phyloP scores from a whole-genome alignment of 2,797 vertebrate genomes.

The Pempheris klunzingeri region DNA sequence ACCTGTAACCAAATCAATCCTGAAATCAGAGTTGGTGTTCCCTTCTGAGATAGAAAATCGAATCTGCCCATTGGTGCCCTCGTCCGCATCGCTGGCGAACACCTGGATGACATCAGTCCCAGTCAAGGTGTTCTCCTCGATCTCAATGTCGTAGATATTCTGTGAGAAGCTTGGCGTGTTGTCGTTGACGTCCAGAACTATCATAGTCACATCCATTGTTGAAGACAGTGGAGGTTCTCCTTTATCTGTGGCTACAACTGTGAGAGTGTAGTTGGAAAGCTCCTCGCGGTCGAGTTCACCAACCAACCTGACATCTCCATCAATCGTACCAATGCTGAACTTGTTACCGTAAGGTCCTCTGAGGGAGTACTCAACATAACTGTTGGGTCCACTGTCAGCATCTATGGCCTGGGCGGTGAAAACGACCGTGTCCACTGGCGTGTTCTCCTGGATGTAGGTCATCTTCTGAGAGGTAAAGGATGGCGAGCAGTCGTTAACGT shows the following conservation, averaged over 20 bases:
- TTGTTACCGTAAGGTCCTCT: conserved; percentile 86
- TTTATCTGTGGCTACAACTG: conserved; percentile 94
- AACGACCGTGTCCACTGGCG: conserved; percentile 92
- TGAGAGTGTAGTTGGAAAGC: conserved; percentile 92
- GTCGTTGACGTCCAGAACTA: conserved; percentile 95
- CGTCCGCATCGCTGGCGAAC: conserved; percentile 90
- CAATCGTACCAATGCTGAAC: conserved; percentile 92
- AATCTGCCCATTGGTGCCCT: conserved; percentile 95
- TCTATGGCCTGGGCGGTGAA: conserved; percentile 91
- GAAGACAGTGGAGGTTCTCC: conserved; percentile 92
- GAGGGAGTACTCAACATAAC: conserved; percentile 96
- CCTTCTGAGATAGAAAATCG: conserved; percentile 90
- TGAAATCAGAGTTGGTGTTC: conserved; percentile 88
- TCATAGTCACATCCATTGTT: conserved; percentile 89
- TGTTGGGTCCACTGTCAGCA: conserved; percentile 96
- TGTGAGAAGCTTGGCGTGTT: conserved; percentile 93
- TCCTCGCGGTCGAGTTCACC: conserved; percentile 95
- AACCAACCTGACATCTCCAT: conserved; percentile 90
- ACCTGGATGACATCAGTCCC: conserved; percentile 94
- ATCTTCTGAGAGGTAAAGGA: conserved; percentile 91
- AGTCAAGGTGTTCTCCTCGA: conserved; percentile 90
- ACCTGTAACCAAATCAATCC: conserved; percentile 95
- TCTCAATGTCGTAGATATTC: conserved; percentile 91
- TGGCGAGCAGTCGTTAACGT: conserved; percentile 94
- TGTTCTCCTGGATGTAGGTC: conserved; percentile 96